Evolutionary conservation across 2,888 invertebrate genomes (phyloP), one percentile per base, ranked within the genome.

Genomic region (Zele albiditarsus): DNA sequence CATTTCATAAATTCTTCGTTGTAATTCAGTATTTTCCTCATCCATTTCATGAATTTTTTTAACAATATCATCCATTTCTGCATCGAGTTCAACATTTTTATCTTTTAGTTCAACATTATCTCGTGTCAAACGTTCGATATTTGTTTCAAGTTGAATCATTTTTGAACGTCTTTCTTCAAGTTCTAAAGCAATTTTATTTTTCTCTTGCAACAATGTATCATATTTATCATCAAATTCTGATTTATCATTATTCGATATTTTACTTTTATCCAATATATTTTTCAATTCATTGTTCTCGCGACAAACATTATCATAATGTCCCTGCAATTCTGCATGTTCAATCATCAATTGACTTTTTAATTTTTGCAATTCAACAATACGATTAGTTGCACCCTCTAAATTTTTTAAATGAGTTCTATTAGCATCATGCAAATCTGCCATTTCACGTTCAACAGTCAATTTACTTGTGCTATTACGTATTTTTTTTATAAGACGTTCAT

Each of bases 381-480:
- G 82, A 80, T 88, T 89, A 23, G 84, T 85, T 0, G 85, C 88
- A 12, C 87, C 88, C 23, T 89, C 89, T 12, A 89, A 80, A 77
- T 87, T 85, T n/a, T 82, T 86, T 73, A 85, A 83, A 27, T 89
- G 68, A 8, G 80, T 83, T 42, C 81, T 82, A 74, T 87, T 88
- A 25, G 83, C 80, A 46, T 89, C 87, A 16, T 81, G 81, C 20
- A 89, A 75, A 14, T 87, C 84, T 70, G 89, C 85, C 46, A 87
- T 82, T 23, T 86, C 84, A 5, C 83, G 80, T 63, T 88, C 86
- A 2, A 82, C 83, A 33, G 80, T 82, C 4, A 83, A 82, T 42
- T 91, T 91, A 74, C 90, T 90, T 49, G 91, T 91, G 81, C 91
- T 91, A 82, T 88, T 90, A n/a, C 91, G 90, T 31, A 91, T 81